Evolutionary conservation across 1,140 invertebrate species (phyloP).

Genomic region (Tetramorium simillimum): DNA sequence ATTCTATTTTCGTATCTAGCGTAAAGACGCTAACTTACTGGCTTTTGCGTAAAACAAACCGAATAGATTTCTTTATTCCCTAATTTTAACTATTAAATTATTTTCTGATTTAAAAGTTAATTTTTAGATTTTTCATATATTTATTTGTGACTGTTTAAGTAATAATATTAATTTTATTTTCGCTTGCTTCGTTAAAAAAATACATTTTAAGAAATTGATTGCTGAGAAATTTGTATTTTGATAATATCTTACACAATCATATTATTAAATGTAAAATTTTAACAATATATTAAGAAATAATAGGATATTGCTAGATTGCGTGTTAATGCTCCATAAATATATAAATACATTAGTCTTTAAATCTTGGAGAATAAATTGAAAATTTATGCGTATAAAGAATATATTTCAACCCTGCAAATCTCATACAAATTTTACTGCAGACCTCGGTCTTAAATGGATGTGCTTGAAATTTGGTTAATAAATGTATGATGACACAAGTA

Average conservation of each 20-base stretch:
- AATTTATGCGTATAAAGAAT: neutral
- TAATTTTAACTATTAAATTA: neutral
- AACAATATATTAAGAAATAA: neutral
- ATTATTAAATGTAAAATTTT: neutral
- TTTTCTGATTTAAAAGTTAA: neutral
- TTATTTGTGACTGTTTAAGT: neutral
- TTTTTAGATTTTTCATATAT: neutral
- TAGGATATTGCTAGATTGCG: neutral
- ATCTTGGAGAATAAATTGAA: slow-evolving; percentile 10
- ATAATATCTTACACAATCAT: neutral
- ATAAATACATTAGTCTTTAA: slow-evolving; percentile 7
- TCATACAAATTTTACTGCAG: neutral
- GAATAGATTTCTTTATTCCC: neutral
- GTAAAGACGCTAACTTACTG: neutral
- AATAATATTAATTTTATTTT: slow-evolving; percentile 1
- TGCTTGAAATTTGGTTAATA: neutral
- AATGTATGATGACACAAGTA: neutral
- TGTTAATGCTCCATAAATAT: slow-evolving; percentile 13
- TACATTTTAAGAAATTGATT: neutral
- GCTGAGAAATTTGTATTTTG: neutral
- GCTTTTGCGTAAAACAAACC: neutral
- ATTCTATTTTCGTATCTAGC: slow-evolving; percentile 19
- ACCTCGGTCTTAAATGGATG: slow-evolving; percentile 28
- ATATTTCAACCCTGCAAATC: neutral
- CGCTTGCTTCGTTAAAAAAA: neutral